Conservation (phyloP, 37 sponge, comb jelly and placozoan genomes). For the Ianthella basta region DNA sequence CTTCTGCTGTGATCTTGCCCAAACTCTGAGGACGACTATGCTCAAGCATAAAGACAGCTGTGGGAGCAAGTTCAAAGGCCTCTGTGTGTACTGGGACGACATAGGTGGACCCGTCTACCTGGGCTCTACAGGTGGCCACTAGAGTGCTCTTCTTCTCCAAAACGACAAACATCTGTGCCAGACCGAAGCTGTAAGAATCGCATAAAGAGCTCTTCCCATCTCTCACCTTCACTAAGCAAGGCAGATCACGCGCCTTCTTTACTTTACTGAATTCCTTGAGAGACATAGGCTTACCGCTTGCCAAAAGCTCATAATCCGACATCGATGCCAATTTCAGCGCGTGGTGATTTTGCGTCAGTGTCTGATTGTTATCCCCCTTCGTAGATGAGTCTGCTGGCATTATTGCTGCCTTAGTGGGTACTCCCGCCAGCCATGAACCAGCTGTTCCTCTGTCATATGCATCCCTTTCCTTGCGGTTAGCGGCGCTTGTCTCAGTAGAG, state of each 20-base stretch:
- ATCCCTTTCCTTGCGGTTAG: too few relatives aligned
- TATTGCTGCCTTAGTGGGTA: too few relatives aligned
- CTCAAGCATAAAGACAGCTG: too few relatives aligned
- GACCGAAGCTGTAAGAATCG: not conserved
- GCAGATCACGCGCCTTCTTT: not conserved
- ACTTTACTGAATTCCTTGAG: not conserved
- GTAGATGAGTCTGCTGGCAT: too few relatives aligned
- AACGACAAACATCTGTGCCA: conserved; percentile 1
- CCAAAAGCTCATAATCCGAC: too few relatives aligned
- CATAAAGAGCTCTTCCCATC: not conserved
- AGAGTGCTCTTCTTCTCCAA: not conserved
- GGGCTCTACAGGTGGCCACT: not conserved
- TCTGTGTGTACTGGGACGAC: not conserved
- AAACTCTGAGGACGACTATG: not conserved
- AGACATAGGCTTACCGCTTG: not conserved
- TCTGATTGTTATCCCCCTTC: too few relatives aligned
- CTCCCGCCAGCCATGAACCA: too few relatives aligned
- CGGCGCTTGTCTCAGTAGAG: too few relatives aligned
- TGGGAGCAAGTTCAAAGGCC: not conserved
- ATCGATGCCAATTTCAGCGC: too few relatives aligned
- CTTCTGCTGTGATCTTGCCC: not conserved
- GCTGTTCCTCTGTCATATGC: too few relatives aligned
- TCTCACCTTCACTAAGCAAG: not conserved
- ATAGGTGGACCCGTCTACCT: not conserved
- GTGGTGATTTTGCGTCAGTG: too few relatives aligned